A percentile compares a stretch with the other conserved stretches of the same genome.
phyloP scores from a whole-genome alignment of 2,113 vertebrate genomes.

The Nansenia antarctica region DNA sequence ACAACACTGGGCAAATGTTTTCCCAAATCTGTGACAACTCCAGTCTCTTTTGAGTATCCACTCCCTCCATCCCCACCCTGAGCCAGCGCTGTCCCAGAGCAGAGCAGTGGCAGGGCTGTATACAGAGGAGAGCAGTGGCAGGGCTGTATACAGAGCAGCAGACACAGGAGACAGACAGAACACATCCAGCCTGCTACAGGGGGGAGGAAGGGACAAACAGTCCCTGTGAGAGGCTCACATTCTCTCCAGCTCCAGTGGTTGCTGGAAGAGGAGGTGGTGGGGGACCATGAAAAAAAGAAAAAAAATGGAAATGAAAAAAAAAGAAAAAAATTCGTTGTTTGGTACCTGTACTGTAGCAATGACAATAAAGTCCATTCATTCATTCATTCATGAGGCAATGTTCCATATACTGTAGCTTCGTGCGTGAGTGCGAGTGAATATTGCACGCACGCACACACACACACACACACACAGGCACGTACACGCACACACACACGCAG shows the following conservation, averaged over 20 bases:
- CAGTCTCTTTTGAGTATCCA: not conserved
- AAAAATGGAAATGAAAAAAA: too few species aligned
- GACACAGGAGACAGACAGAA: not conserved
- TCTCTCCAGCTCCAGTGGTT: not conserved
- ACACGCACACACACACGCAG: too few species aligned
- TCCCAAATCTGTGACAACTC: not conserved
- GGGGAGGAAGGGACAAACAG: not conserved
- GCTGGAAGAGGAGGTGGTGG: not conserved
- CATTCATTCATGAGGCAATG: not conserved
- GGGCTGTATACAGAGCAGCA: not conserved
- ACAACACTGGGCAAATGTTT: too few species aligned
- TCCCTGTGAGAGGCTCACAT: not conserved
- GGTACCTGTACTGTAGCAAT: too few species aligned
- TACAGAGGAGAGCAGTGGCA: not conserved
- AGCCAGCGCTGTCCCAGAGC: not conserved
- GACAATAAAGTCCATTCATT: not conserved
- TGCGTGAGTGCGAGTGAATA: too few species aligned
- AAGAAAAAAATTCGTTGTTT: too few species aligned
- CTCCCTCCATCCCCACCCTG: not conserved
- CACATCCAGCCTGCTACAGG: not conserved
- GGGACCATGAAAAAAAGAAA: too few species aligned
- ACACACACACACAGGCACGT: too few species aligned
- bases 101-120: constrained; percentile 1
- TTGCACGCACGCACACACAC: too few species aligned
- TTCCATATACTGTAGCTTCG: too few species aligned